Conservation (phyloP, 2,888 invertebrate species). For the Caenorhabditis angaria region DNA sequence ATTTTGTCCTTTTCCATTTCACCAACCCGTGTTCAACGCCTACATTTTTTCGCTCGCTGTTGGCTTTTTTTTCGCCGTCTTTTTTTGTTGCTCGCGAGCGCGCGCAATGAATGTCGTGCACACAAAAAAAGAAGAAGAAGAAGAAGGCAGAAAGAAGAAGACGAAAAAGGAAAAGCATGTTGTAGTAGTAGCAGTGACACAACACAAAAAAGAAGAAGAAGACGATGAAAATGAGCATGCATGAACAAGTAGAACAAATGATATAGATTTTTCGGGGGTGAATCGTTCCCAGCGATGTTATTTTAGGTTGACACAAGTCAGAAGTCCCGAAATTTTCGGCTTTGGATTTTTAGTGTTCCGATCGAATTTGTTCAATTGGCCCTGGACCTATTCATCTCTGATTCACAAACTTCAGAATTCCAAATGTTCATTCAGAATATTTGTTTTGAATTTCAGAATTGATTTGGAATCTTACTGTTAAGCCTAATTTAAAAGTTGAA, state of each 20-base stretch:
- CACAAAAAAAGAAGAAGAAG: slow-evolving; percentile 2
- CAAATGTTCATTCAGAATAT: too few relatives aligned
- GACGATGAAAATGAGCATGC: neutral
- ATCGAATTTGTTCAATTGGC: too few relatives aligned
- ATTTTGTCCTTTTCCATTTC: neutral
- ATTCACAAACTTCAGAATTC: too few relatives aligned
- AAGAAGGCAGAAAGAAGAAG: neutral
- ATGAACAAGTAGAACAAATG: neutral
- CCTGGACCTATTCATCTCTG: too few relatives aligned
- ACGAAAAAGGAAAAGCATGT: neutral
- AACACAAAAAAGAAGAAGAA: neutral
- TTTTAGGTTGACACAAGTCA: too few relatives aligned
- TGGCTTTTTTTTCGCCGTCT: neutral
- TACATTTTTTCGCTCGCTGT: neutral
- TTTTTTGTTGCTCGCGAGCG: slow-evolving; percentile 3
- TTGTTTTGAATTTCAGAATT: too few relatives aligned
- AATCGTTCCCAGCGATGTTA: too few relatives aligned
- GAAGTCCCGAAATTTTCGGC: neutral
- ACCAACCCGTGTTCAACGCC: neutral
- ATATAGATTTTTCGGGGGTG: too few relatives aligned
- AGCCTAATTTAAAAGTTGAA: too few relatives aligned
- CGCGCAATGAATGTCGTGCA: neutral
- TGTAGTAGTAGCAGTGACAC: too few relatives aligned
- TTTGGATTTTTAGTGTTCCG: slow-evolving; percentile 1
- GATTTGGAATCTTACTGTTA: too few relatives aligned